These are phyloP conservation scores for Malurus alboscapulatus DNA, from an alignment of 2,113 vertebrate species.

Conservation along the genomic window DNA sequence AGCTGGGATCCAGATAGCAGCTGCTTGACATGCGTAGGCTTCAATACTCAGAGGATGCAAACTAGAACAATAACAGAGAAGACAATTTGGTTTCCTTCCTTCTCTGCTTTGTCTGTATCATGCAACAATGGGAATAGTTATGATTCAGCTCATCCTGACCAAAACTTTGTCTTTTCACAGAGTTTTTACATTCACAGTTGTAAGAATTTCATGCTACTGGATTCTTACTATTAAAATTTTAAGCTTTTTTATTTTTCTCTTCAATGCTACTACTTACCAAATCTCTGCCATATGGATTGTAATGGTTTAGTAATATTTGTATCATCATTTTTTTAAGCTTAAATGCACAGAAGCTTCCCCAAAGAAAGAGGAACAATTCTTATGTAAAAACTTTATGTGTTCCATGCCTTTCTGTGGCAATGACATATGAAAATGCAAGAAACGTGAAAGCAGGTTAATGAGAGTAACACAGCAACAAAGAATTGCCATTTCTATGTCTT, in stretches of 20 bases:
- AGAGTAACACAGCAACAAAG: background rate
- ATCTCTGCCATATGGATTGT: background rate
- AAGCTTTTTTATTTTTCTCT: background rate
- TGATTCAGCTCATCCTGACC: background rate
- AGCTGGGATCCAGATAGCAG: background rate
- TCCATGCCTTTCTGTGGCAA: background rate
- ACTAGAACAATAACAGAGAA: background rate
- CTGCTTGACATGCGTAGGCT: background rate
- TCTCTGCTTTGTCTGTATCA: background rate
- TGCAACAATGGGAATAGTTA: background rate
- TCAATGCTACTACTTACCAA: background rate
- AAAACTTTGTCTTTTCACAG: background rate
- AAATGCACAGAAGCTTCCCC: background rate
- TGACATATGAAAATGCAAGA: background rate
- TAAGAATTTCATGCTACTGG: background rate
- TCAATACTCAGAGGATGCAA: background rate
- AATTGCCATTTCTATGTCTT: background rate
- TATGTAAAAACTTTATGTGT: background rate
- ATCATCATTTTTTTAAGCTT: background rate
- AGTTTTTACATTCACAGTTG: background rate
- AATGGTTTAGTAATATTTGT: background rate
- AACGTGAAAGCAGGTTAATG: background rate
- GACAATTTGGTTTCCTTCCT: background rate
- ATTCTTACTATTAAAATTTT: background rate
- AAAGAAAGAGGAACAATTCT: background rate